A percentile compares a stretch with the other conserved stretches of the same genome.
phyloP scores from a whole-genome alignment of 2,797 vertebrate species.

The Sibirionetta formosa region DNA sequence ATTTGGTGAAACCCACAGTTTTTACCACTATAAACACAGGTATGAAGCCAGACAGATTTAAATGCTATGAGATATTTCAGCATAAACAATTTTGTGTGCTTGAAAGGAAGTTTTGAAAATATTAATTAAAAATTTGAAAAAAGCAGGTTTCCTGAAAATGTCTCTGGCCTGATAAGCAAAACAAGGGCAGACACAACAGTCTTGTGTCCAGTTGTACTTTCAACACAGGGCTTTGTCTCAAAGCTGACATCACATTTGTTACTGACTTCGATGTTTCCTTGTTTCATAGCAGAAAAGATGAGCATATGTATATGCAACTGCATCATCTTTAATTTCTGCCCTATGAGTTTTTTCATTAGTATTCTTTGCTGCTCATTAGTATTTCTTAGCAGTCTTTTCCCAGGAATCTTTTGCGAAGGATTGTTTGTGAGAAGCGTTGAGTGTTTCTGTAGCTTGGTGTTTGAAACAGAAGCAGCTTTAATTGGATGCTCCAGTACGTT shows the following conservation, averaged over 20 bases:
- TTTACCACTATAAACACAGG: neutral
- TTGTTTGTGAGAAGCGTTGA: neutral
- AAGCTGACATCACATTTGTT: neutral
- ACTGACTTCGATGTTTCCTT: neutral
- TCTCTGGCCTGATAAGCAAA: neutral
- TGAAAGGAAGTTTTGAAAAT: neutral
- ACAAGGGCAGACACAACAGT: neutral
- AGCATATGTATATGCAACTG: neutral
- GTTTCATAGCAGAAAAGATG: neutral
- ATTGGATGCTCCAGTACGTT: neutral
- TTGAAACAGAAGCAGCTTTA: neutral
- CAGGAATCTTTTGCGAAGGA: neutral
- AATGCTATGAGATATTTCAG: neutral
- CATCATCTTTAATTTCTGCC: neutral
- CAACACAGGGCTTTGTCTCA: neutral
- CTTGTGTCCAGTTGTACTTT: neutral
- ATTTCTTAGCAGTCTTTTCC: neutral
- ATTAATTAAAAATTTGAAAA: neutral
- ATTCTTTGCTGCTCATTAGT: neutral
- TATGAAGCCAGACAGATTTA: neutral
- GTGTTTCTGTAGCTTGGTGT: neutral
- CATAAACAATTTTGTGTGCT: neutral
- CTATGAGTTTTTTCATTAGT: neutral
- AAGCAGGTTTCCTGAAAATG: neutral
- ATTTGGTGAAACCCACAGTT: neutral